Evolutionary conservation across 1,140 invertebrate genomes (phyloP).

Genomic region (Drosophila ambigua): DNA sequence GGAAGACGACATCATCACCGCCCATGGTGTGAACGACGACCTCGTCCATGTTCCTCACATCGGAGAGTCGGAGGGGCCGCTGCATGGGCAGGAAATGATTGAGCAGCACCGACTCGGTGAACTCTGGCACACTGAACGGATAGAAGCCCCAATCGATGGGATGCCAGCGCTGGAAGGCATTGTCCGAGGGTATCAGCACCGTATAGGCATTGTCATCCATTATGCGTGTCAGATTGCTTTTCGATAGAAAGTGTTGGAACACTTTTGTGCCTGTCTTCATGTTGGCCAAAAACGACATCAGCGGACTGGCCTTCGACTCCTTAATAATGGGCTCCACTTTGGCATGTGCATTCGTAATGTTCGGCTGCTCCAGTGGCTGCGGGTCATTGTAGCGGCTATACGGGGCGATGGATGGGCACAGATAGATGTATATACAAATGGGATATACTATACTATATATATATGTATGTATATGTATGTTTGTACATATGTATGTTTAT

Average conservation of each 20-base stretch:
- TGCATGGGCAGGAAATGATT: conserved; percentile 87
- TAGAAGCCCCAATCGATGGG: conserved; percentile 89
- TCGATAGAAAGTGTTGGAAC: conserved; percentile 87
- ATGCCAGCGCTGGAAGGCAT: conserved; percentile 88
- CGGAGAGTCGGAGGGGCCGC: conserved; percentile 85
- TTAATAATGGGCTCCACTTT: conserved; percentile 83
- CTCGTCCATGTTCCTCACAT: conserved; percentile 85
- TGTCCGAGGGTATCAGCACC: conserved; percentile 87
- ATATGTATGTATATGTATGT: conserved; percentile 3
- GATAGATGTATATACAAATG: not conserved
- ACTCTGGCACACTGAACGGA: conserved; percentile 88
- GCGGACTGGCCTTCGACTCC: conserved; percentile 85
- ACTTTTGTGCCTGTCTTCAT: conserved; percentile 87
- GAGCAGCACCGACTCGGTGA: conserved; percentile 86
- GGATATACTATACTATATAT: not conserved
- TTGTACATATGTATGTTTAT: not conserved
- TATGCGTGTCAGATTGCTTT: conserved; percentile 86
- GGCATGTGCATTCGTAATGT: conserved; percentile 76
- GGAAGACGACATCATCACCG: conserved; percentile 85
- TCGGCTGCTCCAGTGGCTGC: conserved; percentile 81
- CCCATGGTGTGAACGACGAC: conserved; percentile 85
- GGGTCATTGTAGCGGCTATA: conserved; percentile 81
- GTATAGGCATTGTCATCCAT: conserved; percentile 87
- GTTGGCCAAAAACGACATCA: conserved; percentile 86
- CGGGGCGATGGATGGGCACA: conserved; percentile 10